A percentile compares a stretch with the other conserved stretches of the same genome.
phyloP scores from a whole-genome alignment of 2,113 vertebrate genomes.

The Stegostoma tigrinum region DNA sequence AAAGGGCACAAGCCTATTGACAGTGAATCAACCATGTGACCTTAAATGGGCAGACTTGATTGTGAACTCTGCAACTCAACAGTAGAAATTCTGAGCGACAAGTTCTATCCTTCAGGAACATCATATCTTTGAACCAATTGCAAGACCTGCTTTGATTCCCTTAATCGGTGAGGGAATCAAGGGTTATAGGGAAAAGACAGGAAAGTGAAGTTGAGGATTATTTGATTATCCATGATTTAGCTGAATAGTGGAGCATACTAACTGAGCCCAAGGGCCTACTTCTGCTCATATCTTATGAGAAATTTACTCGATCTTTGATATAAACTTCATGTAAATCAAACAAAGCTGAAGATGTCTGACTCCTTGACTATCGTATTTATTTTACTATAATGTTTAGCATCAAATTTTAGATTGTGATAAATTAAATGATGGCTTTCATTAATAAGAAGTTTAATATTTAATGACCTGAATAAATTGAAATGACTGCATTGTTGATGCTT shows the following conservation, averaged over 20 bases:
- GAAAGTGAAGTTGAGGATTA: no score
- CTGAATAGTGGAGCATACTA: no score
- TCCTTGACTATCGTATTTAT: conserved; percentile 16
- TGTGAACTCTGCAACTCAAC: background rate
- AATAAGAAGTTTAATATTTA: conserved; percentile 15
- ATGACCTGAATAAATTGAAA: conserved; percentile 17
- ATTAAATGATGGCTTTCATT: conserved; percentile 33
- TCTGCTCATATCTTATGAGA: background rate
- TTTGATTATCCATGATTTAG: no score
- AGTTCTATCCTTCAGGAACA: background rate
- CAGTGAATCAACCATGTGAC: background rate
- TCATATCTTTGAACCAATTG: background rate
- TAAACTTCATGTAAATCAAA: conserved; percentile 20
- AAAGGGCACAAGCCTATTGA: background rate
- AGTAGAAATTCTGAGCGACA: background rate
- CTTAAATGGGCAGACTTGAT: background rate
- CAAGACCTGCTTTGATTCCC: background rate
- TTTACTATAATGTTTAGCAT: background rate
- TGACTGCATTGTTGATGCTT: background rate
- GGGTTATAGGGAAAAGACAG: no score
- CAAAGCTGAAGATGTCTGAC: background rate
- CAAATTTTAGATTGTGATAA: background rate
- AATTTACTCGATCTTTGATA: background rate
- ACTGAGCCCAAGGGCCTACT: no score
- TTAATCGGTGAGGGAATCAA: no score